These are phyloP conservation scores for Campylorhamphus procurvoides DNA, from an alignment of 2,113 vertebrate species.

Conservation along the genomic window DNA sequence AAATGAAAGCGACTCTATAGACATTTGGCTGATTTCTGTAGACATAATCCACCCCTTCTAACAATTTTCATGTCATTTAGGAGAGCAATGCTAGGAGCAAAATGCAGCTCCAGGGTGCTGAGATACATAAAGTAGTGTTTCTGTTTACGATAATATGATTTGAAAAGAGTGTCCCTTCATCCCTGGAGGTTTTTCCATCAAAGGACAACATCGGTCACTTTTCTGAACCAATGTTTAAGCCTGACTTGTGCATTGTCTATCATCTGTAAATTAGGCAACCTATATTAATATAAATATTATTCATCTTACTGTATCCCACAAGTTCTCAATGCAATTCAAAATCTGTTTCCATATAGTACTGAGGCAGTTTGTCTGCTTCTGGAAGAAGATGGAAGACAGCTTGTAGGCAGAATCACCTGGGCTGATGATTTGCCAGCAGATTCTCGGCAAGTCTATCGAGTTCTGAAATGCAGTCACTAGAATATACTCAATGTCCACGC, in stretches of 20 bases:
- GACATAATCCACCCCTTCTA: not conserved
- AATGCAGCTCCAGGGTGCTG: not conserved
- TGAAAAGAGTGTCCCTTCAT: not conserved
- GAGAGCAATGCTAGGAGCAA: not conserved
- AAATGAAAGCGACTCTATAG: not conserved
- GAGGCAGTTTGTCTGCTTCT: not conserved
- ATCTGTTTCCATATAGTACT: not conserved
- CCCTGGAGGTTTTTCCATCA: not conserved
- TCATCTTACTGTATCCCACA: not conserved
- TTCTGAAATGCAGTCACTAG: not conserved
- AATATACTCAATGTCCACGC: not conserved
- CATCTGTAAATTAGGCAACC: not conserved
- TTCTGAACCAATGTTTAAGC: not conserved
- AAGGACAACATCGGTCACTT: not conserved
- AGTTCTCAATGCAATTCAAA: not conserved
- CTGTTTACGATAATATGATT: not conserved
- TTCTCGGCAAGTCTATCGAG: not conserved
- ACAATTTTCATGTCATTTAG: not conserved
- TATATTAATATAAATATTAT: not conserved
- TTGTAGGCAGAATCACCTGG: not conserved
- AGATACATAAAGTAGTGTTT: not conserved
- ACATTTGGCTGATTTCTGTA: not conserved
- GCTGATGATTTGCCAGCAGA: not conserved
- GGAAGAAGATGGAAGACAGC: not conserved
- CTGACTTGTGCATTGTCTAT: not conserved